Evolutionary conservation across 2,888 invertebrate species (phyloP), one percentile per base, ranked within the genome.

Genomic region (Nemapogon koenigi): DNA sequence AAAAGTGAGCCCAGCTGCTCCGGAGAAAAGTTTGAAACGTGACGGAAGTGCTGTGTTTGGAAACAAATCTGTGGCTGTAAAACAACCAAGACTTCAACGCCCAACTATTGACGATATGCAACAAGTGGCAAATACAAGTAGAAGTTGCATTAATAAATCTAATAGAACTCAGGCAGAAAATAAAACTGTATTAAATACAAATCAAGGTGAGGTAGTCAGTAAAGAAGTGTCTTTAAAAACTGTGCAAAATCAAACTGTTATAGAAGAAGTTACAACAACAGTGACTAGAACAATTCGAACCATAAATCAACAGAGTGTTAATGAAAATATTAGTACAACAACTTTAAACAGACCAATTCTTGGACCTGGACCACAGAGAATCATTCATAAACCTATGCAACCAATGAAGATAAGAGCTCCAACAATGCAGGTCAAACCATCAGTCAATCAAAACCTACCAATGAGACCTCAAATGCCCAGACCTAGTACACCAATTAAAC

Each of bases 241-340:
- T 2, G 61, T 65, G 54, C 65, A 75, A 55, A 65, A 72, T 1
- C 55, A 76, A 48, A 78, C 76, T 19, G 59, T 76, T 11, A 69
- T 76, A 43, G 61, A 78, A 59, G 78, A 78, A 58, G 66, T 78
- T 22, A 78, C 76, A 4, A 76, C 76, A 35, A 78, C 78, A 18
- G 75, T 78, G 2, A 78, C 78, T 6, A 75, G 75, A 62, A 78
- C 76, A 6, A 67, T 78, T 44, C 63, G 73, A 49, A 75, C 72
- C 14, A 64, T 76, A 0, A 76, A 73, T 45, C 69, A 73, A 50
- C 28, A 27, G 14, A 63, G 62, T 17, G 52, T 60, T 15, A 69
- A 72, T 42, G 67, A 73, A 51, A 63, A 69, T 52, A 50, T 65
- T 18, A 58, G 17, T 7, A 27, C 16, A 1, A 22, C 22, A 6